phyloP scores from a whole-genome alignment of 1,140 invertebrate species.

The Phenacoccus solenopsis region DNA sequence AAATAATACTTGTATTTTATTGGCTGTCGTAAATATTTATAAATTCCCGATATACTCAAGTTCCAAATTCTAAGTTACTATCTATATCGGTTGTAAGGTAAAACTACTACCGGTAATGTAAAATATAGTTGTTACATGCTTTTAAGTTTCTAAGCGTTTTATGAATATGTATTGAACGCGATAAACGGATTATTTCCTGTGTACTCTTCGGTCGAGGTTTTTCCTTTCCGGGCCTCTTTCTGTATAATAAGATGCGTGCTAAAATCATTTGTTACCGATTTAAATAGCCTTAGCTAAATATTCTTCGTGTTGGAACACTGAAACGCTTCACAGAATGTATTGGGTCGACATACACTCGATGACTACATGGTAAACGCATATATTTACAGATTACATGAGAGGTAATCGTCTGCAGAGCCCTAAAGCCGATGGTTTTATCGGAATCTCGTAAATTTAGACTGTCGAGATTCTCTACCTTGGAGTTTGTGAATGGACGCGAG shows the following conservation, averaged over 20 bases:
- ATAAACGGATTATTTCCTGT: conserved; percentile 3
- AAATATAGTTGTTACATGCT: not conserved
- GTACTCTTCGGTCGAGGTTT: no score
- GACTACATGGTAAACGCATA: no score
- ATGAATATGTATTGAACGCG: not conserved
- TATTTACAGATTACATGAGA: not conserved
- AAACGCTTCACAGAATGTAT: no score
- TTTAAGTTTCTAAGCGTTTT: not conserved
- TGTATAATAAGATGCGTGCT: not conserved
- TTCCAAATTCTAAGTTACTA: conserved; percentile 3
- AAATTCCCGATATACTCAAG: not conserved
- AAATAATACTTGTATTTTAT: conserved; percentile 4
- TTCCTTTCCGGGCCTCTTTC: not conserved
- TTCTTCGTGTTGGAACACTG: no score
- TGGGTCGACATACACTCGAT: not conserved
- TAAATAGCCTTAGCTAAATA: not conserved
- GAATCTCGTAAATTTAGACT: no score
- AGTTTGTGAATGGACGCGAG: no score
- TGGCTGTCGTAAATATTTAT: not conserved
- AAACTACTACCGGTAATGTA: not conserved
- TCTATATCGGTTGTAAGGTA: not conserved
- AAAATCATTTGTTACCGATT: not conserved
- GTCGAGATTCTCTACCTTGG: no score
- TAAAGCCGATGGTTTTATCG: no score
- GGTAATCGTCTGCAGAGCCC: no score